These are phyloP conservation scores for Hydrotaea cyrtoneurina DNA, from an alignment of 2,888 invertebrate genomes.

Conservation along the genomic window DNA sequence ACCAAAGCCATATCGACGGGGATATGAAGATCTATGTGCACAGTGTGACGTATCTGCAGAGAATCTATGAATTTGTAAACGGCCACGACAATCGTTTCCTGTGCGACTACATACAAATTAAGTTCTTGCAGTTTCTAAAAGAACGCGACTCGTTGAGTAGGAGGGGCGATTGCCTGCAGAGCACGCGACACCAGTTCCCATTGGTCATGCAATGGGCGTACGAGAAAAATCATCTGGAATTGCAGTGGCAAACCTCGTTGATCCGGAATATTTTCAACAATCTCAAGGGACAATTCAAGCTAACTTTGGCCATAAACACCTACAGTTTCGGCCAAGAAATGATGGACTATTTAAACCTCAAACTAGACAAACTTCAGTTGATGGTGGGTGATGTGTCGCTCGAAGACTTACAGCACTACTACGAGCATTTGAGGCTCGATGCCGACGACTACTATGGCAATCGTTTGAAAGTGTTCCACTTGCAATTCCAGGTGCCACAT, in stretches of 20 bases:
- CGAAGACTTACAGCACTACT: background rate
- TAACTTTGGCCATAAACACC: background rate
- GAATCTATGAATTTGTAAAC: background rate
- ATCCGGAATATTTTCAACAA: background rate
- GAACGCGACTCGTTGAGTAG: background rate
- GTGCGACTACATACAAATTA: constrained; percentile 4
- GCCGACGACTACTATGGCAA: background rate
- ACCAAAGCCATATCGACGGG: background rate
- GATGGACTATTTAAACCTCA: background rate
- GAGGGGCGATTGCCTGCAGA: background rate
- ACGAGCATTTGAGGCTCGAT: background rate
- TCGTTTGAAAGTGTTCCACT: background rate
- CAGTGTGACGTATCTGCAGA: background rate
- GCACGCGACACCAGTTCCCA: background rate
- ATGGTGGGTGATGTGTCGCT: background rate
- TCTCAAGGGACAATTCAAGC: background rate
- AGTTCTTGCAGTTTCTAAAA: background rate
- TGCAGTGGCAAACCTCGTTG: background rate
- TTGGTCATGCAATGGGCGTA: constrained; percentile 8
- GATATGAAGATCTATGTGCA: constrained; percentile 1
- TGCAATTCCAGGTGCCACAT: background rate
- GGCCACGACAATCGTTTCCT: background rate
- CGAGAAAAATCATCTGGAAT: background rate
- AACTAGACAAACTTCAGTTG: background rate
- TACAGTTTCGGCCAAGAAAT: background rate